Percentiles rank a stretch among this genome's conserved stretches.
Conservation (phyloP, 1,140 invertebrate genomes). For the Danaus melanippus region DNA sequence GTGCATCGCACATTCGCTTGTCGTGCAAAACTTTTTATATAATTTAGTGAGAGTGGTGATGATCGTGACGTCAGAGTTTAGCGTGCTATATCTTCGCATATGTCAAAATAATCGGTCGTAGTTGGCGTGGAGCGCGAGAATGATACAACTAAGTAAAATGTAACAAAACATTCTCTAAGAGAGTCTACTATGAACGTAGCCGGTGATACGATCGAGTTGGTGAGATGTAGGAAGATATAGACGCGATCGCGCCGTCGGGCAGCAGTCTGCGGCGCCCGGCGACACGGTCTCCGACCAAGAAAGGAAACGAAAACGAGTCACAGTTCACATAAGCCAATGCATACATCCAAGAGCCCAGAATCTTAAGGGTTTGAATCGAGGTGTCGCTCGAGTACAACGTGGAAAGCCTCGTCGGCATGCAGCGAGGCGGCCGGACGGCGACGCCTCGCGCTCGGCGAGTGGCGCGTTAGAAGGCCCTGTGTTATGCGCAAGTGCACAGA, state of each 20-base stretch:
- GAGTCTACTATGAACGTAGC: slow-evolving; percentile 18
- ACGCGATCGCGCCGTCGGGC: slow-evolving; percentile 54
- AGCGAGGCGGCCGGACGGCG: slow-evolving; percentile 57
- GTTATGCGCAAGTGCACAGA: slow-evolving; percentile 18
- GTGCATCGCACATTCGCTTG: slow-evolving; percentile 70
- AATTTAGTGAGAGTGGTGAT: slow-evolving; percentile 60
- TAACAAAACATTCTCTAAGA: slow-evolving; percentile 8
- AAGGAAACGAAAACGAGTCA: slow-evolving; percentile 71
- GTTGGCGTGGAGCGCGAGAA: slow-evolving; percentile 15
- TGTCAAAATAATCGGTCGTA: slow-evolving; percentile 16
- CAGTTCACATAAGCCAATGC: slow-evolving; percentile 71
- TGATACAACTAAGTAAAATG: slow-evolving; percentile 19
- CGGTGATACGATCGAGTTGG: slow-evolving; percentile 7
- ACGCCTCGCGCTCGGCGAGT: slow-evolving; percentile 26
- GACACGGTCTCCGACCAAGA: slow-evolving; percentile 61
- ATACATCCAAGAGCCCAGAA: slow-evolving; percentile 72
- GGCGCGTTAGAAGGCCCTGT: slow-evolving; percentile 21
- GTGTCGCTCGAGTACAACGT: slow-evolving; percentile 64
- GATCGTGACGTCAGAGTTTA: slow-evolving; percentile 57
- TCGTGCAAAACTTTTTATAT: slow-evolving; percentile 65
- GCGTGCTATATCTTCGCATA: slow-evolving; percentile 62
- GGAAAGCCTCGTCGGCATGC: slow-evolving; percentile 67
- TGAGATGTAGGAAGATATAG: slow-evolving; percentile 55
- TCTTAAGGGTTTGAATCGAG: slow-evolving; percentile 69
- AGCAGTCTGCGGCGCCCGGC: slow-evolving; percentile 47